Evolutionary conservation across 2,888 invertebrate genomes (phyloP).

Genomic region (Acleris cristana): DNA sequence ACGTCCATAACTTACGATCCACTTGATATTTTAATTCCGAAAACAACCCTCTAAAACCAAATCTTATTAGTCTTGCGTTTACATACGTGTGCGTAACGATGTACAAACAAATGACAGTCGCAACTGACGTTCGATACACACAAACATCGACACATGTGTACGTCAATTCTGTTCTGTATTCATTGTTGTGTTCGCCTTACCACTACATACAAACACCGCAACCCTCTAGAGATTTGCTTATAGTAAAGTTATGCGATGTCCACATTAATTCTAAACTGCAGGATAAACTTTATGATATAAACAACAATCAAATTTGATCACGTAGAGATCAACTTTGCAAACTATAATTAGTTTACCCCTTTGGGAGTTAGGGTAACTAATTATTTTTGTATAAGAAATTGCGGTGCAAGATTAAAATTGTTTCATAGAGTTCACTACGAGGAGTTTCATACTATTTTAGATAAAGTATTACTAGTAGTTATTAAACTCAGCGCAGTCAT

Average conservation of each 20-base stretch:
- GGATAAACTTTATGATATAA: conserved; percentile 29
- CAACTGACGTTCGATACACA: no score
- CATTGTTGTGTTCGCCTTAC: no score
- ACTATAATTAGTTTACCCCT: conserved; percentile 24
- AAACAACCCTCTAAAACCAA: conserved; percentile 1
- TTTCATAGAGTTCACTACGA: neutral
- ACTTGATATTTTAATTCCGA: conserved; percentile 6
- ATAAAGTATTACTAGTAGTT: no score
- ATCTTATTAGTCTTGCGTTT: no score
- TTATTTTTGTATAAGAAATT: conserved; percentile 14
- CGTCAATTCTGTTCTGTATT: no score
- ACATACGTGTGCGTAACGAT: no score
- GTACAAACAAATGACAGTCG: no score
- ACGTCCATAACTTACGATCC: neutral
- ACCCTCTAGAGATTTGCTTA: no score
- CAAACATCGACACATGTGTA: no score
- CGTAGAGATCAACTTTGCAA: conserved; percentile 14
- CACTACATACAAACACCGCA: no score
- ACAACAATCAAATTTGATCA: conserved; percentile 22
- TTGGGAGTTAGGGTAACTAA: conserved; percentile 11
- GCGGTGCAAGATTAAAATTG: neutral
- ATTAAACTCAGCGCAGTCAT: no score
- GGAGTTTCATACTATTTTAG: no score
- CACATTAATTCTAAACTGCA: conserved; percentile 8
- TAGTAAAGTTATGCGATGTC: conserved; percentile 7